phyloP scores from a whole-genome alignment of 2,113 vertebrate genomes.

The Spheniscus mendiculus region DNA sequence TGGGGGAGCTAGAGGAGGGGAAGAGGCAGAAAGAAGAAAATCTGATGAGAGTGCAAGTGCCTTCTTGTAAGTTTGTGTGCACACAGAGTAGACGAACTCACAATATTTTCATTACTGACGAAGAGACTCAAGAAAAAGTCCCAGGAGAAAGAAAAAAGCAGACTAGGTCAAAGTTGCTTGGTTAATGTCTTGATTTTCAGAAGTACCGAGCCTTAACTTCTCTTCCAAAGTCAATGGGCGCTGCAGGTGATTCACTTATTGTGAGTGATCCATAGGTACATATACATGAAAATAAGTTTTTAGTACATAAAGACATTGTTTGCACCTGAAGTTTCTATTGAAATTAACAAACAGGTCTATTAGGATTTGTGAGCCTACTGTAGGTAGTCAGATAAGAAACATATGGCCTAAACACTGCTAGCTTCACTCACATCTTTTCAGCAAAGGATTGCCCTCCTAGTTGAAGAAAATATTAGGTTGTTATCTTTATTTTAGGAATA shows the following conservation, averaged over 20 bases:
- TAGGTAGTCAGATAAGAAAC: too few relatives aligned
- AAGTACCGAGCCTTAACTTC: not conserved
- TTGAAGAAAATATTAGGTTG: too few relatives aligned
- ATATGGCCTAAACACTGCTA: too few relatives aligned
- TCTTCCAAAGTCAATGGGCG: not conserved
- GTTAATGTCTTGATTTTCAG: not conserved
- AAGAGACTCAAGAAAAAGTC: not conserved
- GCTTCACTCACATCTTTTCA: too few relatives aligned
- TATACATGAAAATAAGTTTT: not conserved
- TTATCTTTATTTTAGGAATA: too few relatives aligned
- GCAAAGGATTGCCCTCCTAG: too few relatives aligned
- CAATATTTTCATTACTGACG: not conserved
- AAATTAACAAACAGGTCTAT: too few relatives aligned
- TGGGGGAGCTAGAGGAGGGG: fast-evolving
- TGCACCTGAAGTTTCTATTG: too few relatives aligned
- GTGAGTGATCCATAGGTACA: not conserved
- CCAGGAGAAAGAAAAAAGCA: not conserved
- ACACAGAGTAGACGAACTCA: not conserved
- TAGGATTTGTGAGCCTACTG: too few relatives aligned
- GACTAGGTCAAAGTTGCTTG: not conserved
- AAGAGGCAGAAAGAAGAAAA: not conserved
- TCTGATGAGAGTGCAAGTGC: not conserved
- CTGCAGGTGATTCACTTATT: not conserved
- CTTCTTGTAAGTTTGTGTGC: not conserved
- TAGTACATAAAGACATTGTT: not conserved